These are phyloP conservation scores for Cerastis rubricosa DNA, from an alignment of 2,888 invertebrate genomes.

Conservation along the genomic window DNA sequence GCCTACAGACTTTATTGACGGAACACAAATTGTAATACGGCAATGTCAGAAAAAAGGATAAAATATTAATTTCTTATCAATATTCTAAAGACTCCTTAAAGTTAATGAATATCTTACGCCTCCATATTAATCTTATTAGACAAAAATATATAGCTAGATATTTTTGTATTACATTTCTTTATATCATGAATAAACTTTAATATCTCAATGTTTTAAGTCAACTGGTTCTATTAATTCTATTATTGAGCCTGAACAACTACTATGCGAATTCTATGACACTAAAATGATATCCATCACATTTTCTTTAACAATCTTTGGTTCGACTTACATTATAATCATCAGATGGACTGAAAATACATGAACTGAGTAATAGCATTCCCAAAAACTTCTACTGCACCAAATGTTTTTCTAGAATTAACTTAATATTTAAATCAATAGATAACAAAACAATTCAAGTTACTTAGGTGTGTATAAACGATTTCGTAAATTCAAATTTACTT, in stretches of 20 bases:
- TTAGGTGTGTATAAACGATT: neutral
- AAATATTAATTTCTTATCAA: conserved; percentile 53
- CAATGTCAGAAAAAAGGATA: conserved; percentile 52
- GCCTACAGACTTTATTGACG: conserved; percentile 62
- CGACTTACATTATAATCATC: conserved; percentile 35
- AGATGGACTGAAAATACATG: conserved; percentile 11
- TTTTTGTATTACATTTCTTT: conserved; percentile 52
- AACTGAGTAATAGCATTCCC: neutral
- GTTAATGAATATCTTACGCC: conserved; percentile 58
- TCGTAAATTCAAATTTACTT: neutral
- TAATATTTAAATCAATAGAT: neutral
- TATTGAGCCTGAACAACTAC: conserved; percentile 67
- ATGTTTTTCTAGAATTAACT: neutral
- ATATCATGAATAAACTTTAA: conserved; percentile 56
- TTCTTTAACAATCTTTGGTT: conserved; percentile 59
- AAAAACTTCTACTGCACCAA: conserved; percentile 20
- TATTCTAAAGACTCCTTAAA: conserved; percentile 60
- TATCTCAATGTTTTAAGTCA: conserved; percentile 57
- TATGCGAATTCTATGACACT: conserved; percentile 52
- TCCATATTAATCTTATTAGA: conserved; percentile 66
- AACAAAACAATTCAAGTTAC: neutral
- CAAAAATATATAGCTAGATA: conserved; percentile 73
- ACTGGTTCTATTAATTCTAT: conserved; percentile 61
- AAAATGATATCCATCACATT: conserved; percentile 57
- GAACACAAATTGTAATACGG: conserved; percentile 47